Evolutionary conservation across 2,113 vertebrate genomes (phyloP).

Genomic region (Pedetes capensis): DNA sequence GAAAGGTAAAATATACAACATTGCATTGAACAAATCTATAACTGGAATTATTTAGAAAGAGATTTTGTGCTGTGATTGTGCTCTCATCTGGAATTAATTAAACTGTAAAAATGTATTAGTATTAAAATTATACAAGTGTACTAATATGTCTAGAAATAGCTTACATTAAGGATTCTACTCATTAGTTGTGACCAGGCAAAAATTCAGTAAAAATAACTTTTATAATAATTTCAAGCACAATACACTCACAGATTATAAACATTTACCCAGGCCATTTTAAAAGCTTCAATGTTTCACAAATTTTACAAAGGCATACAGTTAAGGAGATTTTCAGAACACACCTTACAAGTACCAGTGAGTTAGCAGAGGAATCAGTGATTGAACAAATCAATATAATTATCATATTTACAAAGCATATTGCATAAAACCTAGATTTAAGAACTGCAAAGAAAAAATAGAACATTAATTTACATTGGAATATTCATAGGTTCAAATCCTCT

Average conservation of each 20-base stretch:
- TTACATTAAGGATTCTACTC: background rate
- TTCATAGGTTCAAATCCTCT: slow-evolving; percentile 27
- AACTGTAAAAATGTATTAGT: background rate
- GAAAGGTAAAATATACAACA: slow-evolving; percentile 38
- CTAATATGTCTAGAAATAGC: background rate
- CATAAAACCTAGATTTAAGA: slow-evolving; percentile 42
- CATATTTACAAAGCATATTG: slow-evolving; percentile 41
- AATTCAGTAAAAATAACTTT: slow-evolving; percentile 5
- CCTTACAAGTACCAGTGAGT: slow-evolving; percentile 22
- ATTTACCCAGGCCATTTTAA: slow-evolving; percentile 2
- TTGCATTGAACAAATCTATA: background rate
- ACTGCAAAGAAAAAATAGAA: slow-evolving; percentile 53
- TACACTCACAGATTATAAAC: background rate
- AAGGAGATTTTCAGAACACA: background rate
- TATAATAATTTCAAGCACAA: slow-evolving; percentile 20
- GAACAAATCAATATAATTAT: slow-evolving; percentile 23
- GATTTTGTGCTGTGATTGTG: background rate
- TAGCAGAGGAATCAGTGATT: slow-evolving; percentile 38
- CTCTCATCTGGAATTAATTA: slow-evolving; percentile 42
- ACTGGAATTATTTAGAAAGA: slow-evolving; percentile 16
- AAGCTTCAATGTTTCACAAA: background rate
- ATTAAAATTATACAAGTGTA: background rate
- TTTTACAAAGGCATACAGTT: background rate
- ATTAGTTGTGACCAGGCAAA: background rate
- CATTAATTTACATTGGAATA: slow-evolving; percentile 46